phyloP scores from a whole-genome alignment of 1,140 invertebrate genomes.

The Aphis gossypii region DNA sequence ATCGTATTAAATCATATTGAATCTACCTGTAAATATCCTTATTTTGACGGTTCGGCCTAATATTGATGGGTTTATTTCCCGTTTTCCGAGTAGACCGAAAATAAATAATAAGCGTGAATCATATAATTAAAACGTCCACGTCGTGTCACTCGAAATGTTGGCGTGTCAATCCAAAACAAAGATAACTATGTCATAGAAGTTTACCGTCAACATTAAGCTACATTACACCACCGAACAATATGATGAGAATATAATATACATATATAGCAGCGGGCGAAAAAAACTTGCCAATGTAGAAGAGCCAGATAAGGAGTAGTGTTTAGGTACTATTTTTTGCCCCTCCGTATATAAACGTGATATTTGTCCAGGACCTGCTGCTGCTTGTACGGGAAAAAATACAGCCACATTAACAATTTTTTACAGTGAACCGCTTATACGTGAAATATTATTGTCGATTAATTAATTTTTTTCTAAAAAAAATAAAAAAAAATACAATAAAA shows the following conservation, averaged over 20 bases:
- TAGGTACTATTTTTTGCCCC: background rate
- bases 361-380: background rate
- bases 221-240: background rate
- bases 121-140: conserved; percentile 1
- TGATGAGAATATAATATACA: background rate
- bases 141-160: background rate
- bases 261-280: background rate
- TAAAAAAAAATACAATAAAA: too few species aligned
- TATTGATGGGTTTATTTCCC: background rate
- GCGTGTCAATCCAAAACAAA: background rate
- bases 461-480: background rate
- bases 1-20: too few species aligned
- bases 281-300: background rate
- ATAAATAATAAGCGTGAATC: background rate
- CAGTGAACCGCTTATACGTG: background rate
- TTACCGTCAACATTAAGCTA: background rate
- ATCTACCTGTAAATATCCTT: too few species aligned
- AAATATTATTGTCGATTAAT: conserved; percentile 1
- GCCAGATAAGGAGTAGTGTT: background rate
- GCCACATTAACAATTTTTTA: background rate
- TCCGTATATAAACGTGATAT: background rate
- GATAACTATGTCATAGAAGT: background rate
- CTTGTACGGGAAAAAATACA: background rate
- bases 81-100: background rate
- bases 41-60: background rate